Percentiles rank a stretch among this genome's conserved stretches.
phyloP scores from a whole-genome alignment of 2,113 vertebrate genomes.

The Ammodytes dubius region DNA sequence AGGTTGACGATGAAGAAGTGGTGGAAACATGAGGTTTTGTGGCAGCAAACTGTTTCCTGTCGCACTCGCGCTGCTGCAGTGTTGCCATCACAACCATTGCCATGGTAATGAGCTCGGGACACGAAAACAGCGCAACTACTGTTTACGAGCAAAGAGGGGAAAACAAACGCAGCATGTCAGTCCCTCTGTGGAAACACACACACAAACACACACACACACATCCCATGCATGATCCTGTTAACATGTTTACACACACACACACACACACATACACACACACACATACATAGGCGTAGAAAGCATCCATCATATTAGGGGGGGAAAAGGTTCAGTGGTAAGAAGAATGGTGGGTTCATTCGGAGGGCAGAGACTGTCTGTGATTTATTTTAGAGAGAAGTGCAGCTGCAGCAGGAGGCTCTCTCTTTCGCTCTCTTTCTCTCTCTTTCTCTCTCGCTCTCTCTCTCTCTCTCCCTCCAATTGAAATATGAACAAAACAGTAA shows the following conservation, averaged over 20 bases:
- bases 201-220: neutral
- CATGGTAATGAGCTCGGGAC: constrained; percentile 74
- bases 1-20: constrained; percentile 31
- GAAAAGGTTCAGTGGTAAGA: constrained; percentile 16
- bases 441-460: neutral
- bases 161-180: constrained; percentile 61
- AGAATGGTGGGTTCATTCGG: constrained; percentile 56
- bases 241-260: constrained; percentile 1
- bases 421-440: neutral
- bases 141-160: constrained; percentile 56
- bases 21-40: constrained; percentile 20
- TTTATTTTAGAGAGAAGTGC: constrained; percentile 18
- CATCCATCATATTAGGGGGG: neutral
- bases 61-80: constrained; percentile 22
- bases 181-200: constrained; percentile 50
- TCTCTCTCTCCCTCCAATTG: neutral
- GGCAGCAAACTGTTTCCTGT: constrained; percentile 55
- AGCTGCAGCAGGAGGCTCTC: constrained; percentile 17
- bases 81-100: constrained; percentile 72
- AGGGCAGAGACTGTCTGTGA: constrained; percentile 39
- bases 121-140: constrained; percentile 67
- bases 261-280: constrained; percentile 8
- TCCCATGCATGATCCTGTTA: constrained; percentile 11
- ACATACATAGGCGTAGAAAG: constrained; percentile 16
- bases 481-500: constrained; percentile 7